phyloP scores from a whole-genome alignment of 2,797 vertebrate genomes.

The Nasua narica region DNA sequence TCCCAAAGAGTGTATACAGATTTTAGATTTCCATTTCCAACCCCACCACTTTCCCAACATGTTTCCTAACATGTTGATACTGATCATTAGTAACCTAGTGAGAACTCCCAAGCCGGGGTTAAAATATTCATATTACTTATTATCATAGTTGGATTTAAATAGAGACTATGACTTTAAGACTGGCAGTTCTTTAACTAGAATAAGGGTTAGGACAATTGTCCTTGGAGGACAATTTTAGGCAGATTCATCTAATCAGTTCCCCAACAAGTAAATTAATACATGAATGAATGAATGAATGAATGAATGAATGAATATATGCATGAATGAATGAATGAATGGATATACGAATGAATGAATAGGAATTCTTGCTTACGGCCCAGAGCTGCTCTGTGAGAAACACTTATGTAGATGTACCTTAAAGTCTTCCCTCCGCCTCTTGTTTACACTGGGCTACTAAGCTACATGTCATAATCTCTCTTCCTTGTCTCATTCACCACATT shows the following conservation, averaged over 20 bases:
- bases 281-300: background rate
- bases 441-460: background rate
- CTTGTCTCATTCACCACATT: background rate
- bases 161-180: background rate
- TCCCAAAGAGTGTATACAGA: background rate
- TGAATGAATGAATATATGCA: background rate
- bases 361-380: background rate
- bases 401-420: background rate
- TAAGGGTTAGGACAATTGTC: no score
- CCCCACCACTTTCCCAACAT: background rate
- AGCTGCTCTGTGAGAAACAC: background rate
- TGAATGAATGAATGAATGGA: background rate
- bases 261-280: background rate
- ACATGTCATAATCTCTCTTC: background rate
- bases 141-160: conserved; percentile 34
- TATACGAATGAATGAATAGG: background rate
- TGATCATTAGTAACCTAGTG: conserved; percentile 35
- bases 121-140: conserved; percentile 47
- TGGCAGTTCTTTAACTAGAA: conserved; percentile 20
- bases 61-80: background rate
- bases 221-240: background rate
- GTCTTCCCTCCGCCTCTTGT: background rate
- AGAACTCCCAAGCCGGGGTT: background rate
- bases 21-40: background rate
- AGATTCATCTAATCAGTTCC: background rate